phyloP scores from a whole-genome alignment of 2,797 vertebrate genomes.

The Catostomus latipinnis region DNA sequence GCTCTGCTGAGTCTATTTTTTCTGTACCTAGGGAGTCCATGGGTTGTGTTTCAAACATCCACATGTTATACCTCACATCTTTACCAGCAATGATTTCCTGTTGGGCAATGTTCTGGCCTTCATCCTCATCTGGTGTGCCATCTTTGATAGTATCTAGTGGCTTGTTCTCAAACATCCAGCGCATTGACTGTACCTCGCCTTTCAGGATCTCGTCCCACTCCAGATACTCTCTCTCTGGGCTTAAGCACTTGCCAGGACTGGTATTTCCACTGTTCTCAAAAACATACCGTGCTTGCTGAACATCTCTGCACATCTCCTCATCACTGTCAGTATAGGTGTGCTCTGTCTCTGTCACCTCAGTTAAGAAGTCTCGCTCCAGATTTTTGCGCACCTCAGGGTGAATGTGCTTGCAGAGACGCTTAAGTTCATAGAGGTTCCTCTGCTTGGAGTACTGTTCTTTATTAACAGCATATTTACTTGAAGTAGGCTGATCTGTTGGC shows the following conservation, averaged over 20 bases:
- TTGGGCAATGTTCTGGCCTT: slow-evolving; percentile 76
- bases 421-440: slow-evolving; percentile 85
- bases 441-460: slow-evolving; percentile 85
- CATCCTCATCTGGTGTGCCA: slow-evolving; percentile 75
- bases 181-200: slow-evolving; percentile 87
- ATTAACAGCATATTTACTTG: slow-evolving; percentile 68
- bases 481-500: slow-evolving; percentile 53
- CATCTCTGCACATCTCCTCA: slow-evolving; percentile 75
- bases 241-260: slow-evolving; percentile 77
- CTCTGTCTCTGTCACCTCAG: slow-evolving; percentile 80
- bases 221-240: slow-evolving; percentile 81
- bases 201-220: slow-evolving; percentile 89
- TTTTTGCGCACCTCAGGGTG: slow-evolving; percentile 86
- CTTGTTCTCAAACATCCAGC: slow-evolving; percentile 90
- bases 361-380: slow-evolving; percentile 82
- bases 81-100: slow-evolving; percentile 87
- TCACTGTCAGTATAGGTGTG: slow-evolving; percentile 67
- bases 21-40: slow-evolving; percentile 76
- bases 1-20: slow-evolving; percentile 62
- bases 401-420: slow-evolving; percentile 87
- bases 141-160: slow-evolving; percentile 85
- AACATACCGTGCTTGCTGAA: slow-evolving; percentile 78
- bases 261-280: slow-evolving; percentile 83
- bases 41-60: slow-evolving; percentile 91
- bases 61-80: slow-evolving; percentile 85